Base-by-base conservation (phyloP, 2,797 vertebrate species). In the Chrysocyon brachyurus region DNA sequence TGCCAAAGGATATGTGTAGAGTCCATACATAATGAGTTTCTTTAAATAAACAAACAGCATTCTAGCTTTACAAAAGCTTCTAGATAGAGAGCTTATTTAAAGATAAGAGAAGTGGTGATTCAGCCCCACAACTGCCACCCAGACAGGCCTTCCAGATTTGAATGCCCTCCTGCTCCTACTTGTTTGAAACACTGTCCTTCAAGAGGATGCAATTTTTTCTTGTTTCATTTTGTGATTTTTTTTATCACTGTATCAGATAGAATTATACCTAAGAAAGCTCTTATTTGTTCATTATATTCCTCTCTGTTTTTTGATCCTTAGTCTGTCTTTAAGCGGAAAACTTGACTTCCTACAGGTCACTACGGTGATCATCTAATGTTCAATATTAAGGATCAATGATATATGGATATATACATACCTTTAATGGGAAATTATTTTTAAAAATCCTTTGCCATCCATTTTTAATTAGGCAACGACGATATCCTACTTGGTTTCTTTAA, bases 1-100 rank as follows among this genome's bases (percentile, higher is more conserved):
- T 97, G 95, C 90, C 97, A 83, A 96, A 57, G 84, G 94, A 96
- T 97, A 92, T 90, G 77, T 86, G 91, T 66, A 91, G 94, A 97
- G 95, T 97, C 94, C 96, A 92, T 93, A 95, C 49, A 96, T 95
- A 98, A 97, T 97, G 90, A 97, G 95, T 87, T 96, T 95, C 91
- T 94, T 97, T 96, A 97, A 97, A 97, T 88, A 97, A 96, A 96
- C 91, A 97, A 97, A 96, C 78, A 96, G 87, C 66, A 94, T 92
- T 94, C 92, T 40, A 72, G 89, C 81, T 96, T 96, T 85, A 88
- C 63, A 87, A 81, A 96, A 93, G 77, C 91, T 90, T 97, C 72
- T 95, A 88, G 91, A 52, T 90, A 46, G 82, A 92, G 94, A 92
- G 78, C 52, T 96, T 95, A 97, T 96, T 94, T 56, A 94, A 95